phyloP scores from a whole-genome alignment of 2,797 vertebrate species.

The Orientallactaga sibirica region DNA sequence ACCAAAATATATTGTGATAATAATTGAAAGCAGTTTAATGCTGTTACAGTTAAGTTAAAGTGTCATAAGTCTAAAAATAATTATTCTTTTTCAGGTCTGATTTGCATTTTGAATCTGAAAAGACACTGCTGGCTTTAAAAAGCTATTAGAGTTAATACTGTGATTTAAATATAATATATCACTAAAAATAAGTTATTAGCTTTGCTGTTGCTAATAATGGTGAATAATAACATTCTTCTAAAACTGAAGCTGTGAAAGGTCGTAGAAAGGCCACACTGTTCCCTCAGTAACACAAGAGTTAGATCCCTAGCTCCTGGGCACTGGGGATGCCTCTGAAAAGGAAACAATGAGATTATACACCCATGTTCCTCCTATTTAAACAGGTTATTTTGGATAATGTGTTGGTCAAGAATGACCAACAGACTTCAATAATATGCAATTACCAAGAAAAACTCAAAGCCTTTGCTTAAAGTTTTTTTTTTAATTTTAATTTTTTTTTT shows the following conservation, averaged over 20 bases:
- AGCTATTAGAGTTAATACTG: constrained; percentile 58
- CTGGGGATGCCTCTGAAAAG: background rate
- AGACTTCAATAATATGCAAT: constrained; percentile 25
- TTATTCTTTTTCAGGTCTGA: constrained; percentile 68
- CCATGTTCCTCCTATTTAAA: background rate
- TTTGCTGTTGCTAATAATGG: constrained; percentile 63
- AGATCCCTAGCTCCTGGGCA: background rate
- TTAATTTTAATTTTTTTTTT: too few species aligned
- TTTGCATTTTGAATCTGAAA: constrained; percentile 77
- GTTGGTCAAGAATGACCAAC: background rate
- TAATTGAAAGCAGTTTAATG: constrained; percentile 12
- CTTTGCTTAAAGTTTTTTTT: constrained; percentile 1
- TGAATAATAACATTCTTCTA: constrained; percentile 31
- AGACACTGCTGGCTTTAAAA: constrained; percentile 49
- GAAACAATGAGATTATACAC: background rate
- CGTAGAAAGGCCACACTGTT: constrained; percentile 34
- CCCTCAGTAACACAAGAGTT: background rate
- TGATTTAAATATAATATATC: constrained; percentile 69
- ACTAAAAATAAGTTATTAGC: constrained; percentile 66
- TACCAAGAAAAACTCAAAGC: background rate
- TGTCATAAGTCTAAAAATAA: constrained; percentile 73
- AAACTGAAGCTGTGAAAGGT: constrained; percentile 32
- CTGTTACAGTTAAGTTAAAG: constrained; percentile 55
- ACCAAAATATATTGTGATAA: constrained; percentile 39
- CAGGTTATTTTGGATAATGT: constrained; percentile 3